Evolutionary conservation across 64 coral and sea anemone species (phyloP), one percentile per base, ranked within the genome.

Genomic region (Pachyseris speciosa): DNA sequence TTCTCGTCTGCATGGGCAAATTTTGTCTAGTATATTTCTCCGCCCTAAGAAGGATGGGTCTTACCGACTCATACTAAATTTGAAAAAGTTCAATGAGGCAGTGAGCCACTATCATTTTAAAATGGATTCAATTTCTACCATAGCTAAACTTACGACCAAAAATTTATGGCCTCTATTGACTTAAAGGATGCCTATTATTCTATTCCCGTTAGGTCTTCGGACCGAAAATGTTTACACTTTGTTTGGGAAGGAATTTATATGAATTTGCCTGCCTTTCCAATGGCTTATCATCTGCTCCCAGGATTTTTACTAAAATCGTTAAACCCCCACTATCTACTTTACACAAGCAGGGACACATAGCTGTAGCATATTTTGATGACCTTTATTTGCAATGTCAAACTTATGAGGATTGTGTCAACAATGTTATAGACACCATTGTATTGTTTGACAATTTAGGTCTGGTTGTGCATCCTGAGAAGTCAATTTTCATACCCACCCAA

Each of bases 41-140:
- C 57, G 73, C 40, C 87, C 49, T 7, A 89, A 78, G 53, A 89
- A 78, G 87, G 87, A 89, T 78, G 87, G 87, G 33, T 65, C 72
- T 19, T 2, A 89, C 15, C 29, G 87, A 27, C 58, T 89, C 20
- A 78, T 78, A 49, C 74, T 89, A n/a, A 89, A 89, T 40, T 59
- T 89, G 0, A 79, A 89, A n/a, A 38, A 47, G 40, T 89, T 89
- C 50, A 89, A 89, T 67, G 72, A 89, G 38, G n/a, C 41, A 59
- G 87, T 89, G 4, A 40, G 36, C 9, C 37, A 76, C 52, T 61
- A 77, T 57, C 86, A 89, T 77, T 89, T 89, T 65, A 89, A 89
- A 43, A 89, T 89, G 86, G 86, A 76, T 63, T 89, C 71, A 39
- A 55, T 89, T 26, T 67, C 24, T 47, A 79, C 72, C 40, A 60